phyloP scores from a whole-genome alignment of 2,888 invertebrate species.

The Eilema sororculum region DNA sequence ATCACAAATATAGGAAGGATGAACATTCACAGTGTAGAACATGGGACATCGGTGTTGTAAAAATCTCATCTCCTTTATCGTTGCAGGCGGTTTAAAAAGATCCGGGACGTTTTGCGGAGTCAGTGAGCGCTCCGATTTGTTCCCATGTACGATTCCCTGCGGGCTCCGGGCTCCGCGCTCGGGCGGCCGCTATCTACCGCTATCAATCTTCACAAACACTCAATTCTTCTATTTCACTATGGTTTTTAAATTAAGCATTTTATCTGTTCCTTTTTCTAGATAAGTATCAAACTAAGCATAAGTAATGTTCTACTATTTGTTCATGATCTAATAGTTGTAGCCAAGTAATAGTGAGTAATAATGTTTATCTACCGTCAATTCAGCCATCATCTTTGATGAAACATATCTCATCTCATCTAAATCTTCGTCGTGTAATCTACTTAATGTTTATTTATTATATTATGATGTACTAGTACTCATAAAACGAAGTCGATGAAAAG shows the following conservation, averaged over 20 bases:
- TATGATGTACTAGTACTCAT: no score
- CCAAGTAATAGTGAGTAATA: no score
- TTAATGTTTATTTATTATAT: no score
- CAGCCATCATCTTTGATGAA: no score
- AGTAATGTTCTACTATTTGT: neutral
- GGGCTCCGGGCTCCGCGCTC: no score
- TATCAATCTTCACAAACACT: slow-evolving; percentile 7
- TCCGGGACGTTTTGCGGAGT: neutral
- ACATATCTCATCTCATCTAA: no score
- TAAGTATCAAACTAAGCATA: neutral
- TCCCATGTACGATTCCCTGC: neutral
- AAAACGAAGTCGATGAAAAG: no score
- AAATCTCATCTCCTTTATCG: slow-evolving; percentile 1
- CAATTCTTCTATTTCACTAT: neutral
- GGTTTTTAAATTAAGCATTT: neutral
- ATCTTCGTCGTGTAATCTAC: no score
- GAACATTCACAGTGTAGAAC: neutral
- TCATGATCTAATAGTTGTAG: neutral
- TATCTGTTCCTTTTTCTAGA: neutral
- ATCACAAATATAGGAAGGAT: no score
- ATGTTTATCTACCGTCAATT: no score
- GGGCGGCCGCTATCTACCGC: neutral
- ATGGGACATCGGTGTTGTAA: neutral
- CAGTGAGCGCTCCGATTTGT: neutral
- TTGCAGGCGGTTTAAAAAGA: neutral